These are phyloP conservation scores for Doryteuthis pealeii DNA, from an alignment of 1,140 invertebrate species.

Conservation along the genomic window DNA sequence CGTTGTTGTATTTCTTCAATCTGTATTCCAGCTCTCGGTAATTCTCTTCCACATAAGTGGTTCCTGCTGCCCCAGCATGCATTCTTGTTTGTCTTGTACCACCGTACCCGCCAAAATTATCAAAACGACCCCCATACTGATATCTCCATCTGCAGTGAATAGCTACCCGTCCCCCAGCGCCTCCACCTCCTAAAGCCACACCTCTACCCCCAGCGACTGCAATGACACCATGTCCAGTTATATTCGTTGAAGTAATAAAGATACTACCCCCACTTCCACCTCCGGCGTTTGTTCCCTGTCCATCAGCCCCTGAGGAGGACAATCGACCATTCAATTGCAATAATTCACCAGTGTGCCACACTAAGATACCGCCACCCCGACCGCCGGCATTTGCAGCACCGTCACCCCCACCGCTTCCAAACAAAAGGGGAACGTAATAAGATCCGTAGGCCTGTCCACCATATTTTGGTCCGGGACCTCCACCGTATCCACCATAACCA, in stretches of 20 bases:
- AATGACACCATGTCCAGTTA: constrained; percentile 46
- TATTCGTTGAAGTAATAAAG: constrained; percentile 41
- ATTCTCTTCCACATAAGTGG: constrained; percentile 46
- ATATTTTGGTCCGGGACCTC: constrained; percentile 38
- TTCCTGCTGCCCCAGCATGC: constrained; percentile 43
- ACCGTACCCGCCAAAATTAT: constrained; percentile 44
- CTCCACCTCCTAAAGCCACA: constrained; percentile 39
- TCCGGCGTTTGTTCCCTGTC: constrained; percentile 31
- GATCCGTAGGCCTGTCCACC: constrained; percentile 47
- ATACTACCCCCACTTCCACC: constrained; percentile 47
- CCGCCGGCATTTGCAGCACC: constrained; percentile 41
- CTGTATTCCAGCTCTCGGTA: constrained; percentile 44
- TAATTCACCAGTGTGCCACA: constrained; percentile 38
- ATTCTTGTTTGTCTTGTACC: constrained; percentile 17
- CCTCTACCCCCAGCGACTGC: constrained; percentile 42
- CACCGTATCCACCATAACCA: constrained; percentile 47
- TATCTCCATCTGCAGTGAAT: constrained; percentile 44
- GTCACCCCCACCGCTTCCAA: constrained; percentile 43
- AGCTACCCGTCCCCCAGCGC: constrained; percentile 42
- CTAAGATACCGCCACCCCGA: constrained; percentile 38
- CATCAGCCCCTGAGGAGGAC: constrained; percentile 34
- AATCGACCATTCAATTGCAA: constrained; percentile 44
- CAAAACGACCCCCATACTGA: constrained; percentile 42
- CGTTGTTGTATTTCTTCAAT: constrained; percentile 40
- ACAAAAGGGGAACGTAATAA: constrained; percentile 33